Evolutionary conservation across 2,888 invertebrate species (phyloP), one percentile per base, ranked within the genome.

Genomic region (Sinotaia quadrata): DNA sequence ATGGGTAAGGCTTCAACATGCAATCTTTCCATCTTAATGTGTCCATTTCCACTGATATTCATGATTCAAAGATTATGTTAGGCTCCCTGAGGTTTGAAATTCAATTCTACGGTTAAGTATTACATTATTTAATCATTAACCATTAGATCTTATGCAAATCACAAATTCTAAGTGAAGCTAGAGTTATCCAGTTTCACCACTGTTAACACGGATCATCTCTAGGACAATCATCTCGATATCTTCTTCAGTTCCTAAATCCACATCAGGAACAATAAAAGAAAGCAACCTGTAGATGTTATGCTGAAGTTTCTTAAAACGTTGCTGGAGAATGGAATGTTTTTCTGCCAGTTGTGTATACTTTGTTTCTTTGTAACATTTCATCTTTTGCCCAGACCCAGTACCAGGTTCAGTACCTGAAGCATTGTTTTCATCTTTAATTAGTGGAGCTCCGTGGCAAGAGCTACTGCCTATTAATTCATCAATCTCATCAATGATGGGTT

Each of bases 181-280:
- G n/a, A n/a, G n/a, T n/a, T n/a, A n/a, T n/a, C n/a, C n/a, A n/a
- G n/a, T 36, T 44, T 57, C 56, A 15, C 75, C 74, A 31, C 69
- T 72, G 73, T 79, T 80, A 3, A 78, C 77, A 31, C 75, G 74
- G 31, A 82, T 81, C 75, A 82, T 78, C 51, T 79, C 78, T 18
- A 72, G 63, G 51, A 82, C 77, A 41, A 82, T 75, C 33, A 77
- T 74, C 63, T 83, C 82, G 52, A 84, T 80, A 69, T 81, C 76
- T 44, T 74, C 75, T 12, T 75, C 72, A n/a, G 74, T 69, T 0
- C 81, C 82, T 34, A 81, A 69, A 65, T 81, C 81, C 51, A 79
- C 78, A 54, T 81, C 82, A 15, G 81, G 80, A 4, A 81, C 80
- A 47, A 84, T 80, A 29, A 63, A 69, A 29, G 51, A 66, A 18